Base-by-base conservation (phyloP, 2,888 invertebrate species). In the Biston betularia region DNA sequence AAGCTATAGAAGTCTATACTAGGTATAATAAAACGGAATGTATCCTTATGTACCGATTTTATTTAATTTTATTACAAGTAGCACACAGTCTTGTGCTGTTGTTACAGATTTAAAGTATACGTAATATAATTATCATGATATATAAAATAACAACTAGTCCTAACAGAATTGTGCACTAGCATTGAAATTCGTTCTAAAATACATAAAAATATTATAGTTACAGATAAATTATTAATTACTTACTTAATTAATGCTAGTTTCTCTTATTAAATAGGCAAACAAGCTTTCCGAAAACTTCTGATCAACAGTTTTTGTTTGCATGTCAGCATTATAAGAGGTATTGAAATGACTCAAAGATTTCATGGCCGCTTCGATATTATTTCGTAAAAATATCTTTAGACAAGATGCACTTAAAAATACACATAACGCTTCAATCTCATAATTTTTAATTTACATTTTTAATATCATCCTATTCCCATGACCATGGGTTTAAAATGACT, bases 111-210 rank as follows among this genome's bases (percentile, higher is more conserved):
- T 83, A 85, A 83, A 67, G 83, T 86, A 66, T 81, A 86, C 79
- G 6, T 46, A 15, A 46, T 46, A 68, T 56, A 40, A 58, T 45
- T n/a, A 57, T 24, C 40, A 40, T 54, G 40, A 54, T 61, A 81
- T 79, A 83, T 84, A 84, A 83, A 85, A 85, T 85, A 88, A 71
- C 79, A 85, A 85, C 84, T 86, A 84, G 84, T 84, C 85, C 71
- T 79, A 86, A 87, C 84, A 83, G 84, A 86, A 85, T 91, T 90
- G 90, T 91, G 90, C 90, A 86, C 80, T 85, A 87, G 82, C 85
- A 79, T 82, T 78, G 75, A 85, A 83, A 79, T 81, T 76, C 65
- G 74, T 72, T 75, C 73, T 68, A 68, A 75, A 72, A 76, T 79
- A 77, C 70, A 74, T 73, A 76, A 75, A 76, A 67, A 70, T 45